Base-by-base conservation (phyloP, 2,113 vertebrate species). In the Otis tarda region DNA sequence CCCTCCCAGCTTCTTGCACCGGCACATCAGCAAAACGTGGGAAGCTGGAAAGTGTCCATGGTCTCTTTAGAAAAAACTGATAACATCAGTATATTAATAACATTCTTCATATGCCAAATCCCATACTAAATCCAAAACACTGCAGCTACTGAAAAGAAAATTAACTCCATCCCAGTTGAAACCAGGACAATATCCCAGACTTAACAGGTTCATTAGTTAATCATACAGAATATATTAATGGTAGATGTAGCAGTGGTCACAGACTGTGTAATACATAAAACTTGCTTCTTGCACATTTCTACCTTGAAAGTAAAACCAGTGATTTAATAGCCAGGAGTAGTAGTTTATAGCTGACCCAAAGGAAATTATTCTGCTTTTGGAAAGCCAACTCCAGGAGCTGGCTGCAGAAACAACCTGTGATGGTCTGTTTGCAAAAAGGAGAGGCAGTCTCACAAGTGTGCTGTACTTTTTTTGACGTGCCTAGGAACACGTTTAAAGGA, bases 381-480 rank as follows among this genome's bases (percentile, higher is more conserved):
- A 35, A 93, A 83, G 27, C 14, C 27, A 37, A 1, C 37, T 68
- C 10, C 10, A 59, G 55, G 27, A 69, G 12, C 33, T 79, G 30
- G 6, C 63, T 70, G 41, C 59, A 53, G 37, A 61, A 55, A 10
- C 50, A 35, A 0, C 5, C 22, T 39, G 18, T 39, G 10, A 7
- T 27, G 55, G 6, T 37, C 30, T 28, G 13, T 59, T 33, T n/a
- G 43, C 67, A 53, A 13, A 68, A 73, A 37, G 14, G 23, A 85
- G n/a, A 60, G 45, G 39, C 12, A 47, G 0, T 37, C 20, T 86
- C 25, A 33, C 19, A 50, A 33, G 28, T 9, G 9, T 1, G 0
- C 56, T 50, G 21, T 52, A 8, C 14, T 33, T 15, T 37, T 41
- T 61, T 25, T 55, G 20, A 11, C 1, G 2, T 27, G 15, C 10